Conservation (phyloP, 2,888 invertebrate genomes). For the Acronicta leporina region DNA sequence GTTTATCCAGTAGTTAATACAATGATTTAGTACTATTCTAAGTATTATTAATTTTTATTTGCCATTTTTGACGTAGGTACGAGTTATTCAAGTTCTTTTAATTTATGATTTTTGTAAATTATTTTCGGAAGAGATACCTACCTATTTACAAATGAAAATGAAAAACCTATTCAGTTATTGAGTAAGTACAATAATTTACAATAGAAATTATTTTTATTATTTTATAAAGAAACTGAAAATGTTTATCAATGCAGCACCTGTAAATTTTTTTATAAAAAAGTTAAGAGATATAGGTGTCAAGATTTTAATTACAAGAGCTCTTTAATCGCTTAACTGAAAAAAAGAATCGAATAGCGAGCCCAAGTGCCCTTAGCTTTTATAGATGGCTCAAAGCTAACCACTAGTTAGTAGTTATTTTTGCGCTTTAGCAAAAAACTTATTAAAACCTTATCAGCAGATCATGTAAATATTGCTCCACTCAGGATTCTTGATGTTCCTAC, state of each 20-base stretch:
- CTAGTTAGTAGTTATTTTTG: conserved; percentile 17
- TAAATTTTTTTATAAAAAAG: too few species aligned
- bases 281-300: not conserved
- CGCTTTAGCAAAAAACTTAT: conserved; percentile 39
- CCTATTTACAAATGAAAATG: too few species aligned
- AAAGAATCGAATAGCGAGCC: not conserved
- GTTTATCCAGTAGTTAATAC: conserved; percentile 26
- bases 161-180: too few species aligned
- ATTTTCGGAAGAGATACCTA: conserved; percentile 18
- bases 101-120: conserved; percentile 41
- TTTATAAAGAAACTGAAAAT: not conserved
- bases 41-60: conserved; percentile 30
- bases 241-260: too few species aligned
- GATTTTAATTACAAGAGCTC: conserved; percentile 6
- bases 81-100: conserved; percentile 32
- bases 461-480: conserved; percentile 48
- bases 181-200: too few species aligned
- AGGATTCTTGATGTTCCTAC: conserved; percentile 56
- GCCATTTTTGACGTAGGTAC: conserved; percentile 39
- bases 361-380: conserved; percentile 12
- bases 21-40: conserved; percentile 33
- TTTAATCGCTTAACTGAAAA: conserved; percentile 16
- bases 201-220: conserved; percentile 3
- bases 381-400: conserved; percentile 19
- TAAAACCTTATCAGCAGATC: conserved; percentile 47